Base-by-base conservation (phyloP, 2,797 vertebrate species). In the Cirrhinus mrigala region DNA sequence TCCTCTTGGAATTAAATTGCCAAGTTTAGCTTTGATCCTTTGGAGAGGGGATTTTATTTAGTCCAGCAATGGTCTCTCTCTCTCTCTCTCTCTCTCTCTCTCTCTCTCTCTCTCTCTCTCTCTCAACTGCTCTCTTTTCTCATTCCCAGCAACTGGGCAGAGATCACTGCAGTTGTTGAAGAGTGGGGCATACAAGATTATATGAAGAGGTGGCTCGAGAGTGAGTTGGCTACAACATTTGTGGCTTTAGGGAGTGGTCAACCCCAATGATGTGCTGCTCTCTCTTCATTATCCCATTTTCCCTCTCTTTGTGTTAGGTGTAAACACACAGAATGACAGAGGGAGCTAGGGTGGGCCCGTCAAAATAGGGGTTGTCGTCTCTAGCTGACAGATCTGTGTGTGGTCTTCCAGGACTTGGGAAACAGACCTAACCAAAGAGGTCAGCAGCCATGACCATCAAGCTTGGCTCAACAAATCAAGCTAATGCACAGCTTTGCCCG, bases 1-100 rank as follows among this genome's bases (percentile, higher is more conserved):
- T 85, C 86, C 87, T 89, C 62, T 84, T 64, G 33, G 84, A 86
- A 82, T 89, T 86, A 88, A 85, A 87, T 81, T 79, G 73, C 71
- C 69, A 89, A 60, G 46, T 69, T 64, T 33, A 58, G 44, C 85
- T 88, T 89, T 86, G 87, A 86, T 88, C 88, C 87, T 74, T 84
- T 84, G 58, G 33, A 79, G 70, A 76, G 70, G 62, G 68, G 73
- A 46, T 71, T 85, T 86, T 40, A 64, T 71, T 80, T 50, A 16
- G 58, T 73, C 56, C n/a, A 64, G 40, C 40, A 84, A 50, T 85
- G 85, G 80, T 24, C 68, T 27, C 46, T 12, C 24, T 33, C 27
- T 20, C 60, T 52, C 16, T 29, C 62, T 24, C 68, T 27, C 46
- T 12, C 24, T 33, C 27, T 20, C 60, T 52, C 16, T 29, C 62